These are phyloP conservation scores for Coelopa frigida DNA, from an alignment of 1,140 invertebrate genomes.

Conservation along the genomic window DNA sequence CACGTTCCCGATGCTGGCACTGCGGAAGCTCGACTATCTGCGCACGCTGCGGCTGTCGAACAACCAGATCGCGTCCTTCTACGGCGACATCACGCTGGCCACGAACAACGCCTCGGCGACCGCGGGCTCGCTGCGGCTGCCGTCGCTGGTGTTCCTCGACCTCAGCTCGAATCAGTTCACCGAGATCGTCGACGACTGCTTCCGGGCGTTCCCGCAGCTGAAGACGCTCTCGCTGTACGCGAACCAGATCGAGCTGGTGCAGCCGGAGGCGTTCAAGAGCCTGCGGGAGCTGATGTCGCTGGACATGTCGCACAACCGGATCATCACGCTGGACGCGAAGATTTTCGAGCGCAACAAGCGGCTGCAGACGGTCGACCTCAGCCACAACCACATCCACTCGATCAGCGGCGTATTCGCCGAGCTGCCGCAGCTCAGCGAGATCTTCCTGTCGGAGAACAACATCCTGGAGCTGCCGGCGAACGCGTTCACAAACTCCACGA, in stretches of 20 bases:
- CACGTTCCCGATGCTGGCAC: constrained; percentile 69
- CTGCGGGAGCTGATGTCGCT: constrained; percentile 70
- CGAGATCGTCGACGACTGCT: constrained; percentile 64
- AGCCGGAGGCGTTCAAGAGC: constrained; percentile 67
- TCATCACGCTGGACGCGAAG: constrained; percentile 61
- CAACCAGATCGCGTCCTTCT: constrained; percentile 64
- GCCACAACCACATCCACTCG: constrained; percentile 81
- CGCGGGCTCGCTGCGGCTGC: constrained; percentile 50
- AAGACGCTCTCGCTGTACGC: constrained; percentile 74
- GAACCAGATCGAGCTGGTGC: constrained; percentile 71
- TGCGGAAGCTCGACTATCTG: constrained; percentile 67
- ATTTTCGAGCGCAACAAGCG: constrained; percentile 68
- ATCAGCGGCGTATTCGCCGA: constrained; percentile 73
- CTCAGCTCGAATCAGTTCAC: constrained; percentile 80
- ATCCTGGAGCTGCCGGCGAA: constrained; percentile 74
- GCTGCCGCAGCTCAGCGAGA: constrained; percentile 65
- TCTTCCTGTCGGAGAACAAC: constrained; percentile 87
- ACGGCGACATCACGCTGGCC: constrained; percentile 30
- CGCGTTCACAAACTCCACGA: constrained; percentile 69
- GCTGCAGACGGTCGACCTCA: constrained; percentile 74
- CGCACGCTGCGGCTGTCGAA: constrained; percentile 68
- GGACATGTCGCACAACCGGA: constrained; percentile 82
- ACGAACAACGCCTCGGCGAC: constrained; percentile 42
- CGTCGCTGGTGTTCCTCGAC: constrained; percentile 68
- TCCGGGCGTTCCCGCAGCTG: constrained; percentile 69